Conservation (phyloP, 2,113 vertebrate genomes). For the Odontophorus gujanensis region DNA sequence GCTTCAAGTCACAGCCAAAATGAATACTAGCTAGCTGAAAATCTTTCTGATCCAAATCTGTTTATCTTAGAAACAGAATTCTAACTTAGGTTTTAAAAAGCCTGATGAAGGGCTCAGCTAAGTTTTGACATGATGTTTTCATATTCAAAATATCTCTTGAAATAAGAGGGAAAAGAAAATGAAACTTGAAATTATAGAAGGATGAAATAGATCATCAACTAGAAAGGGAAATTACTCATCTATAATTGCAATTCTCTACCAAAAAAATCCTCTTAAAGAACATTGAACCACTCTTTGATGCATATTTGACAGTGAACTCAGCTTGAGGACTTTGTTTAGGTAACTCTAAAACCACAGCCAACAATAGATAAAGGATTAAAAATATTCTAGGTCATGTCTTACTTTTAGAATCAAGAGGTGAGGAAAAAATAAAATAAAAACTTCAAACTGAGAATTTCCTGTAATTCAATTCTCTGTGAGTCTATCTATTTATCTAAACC, state of each 20-base stretch:
- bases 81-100: constrained; percentile 79
- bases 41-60: constrained; percentile 80
- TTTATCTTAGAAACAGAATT: constrained; percentile 84
- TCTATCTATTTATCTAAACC: constrained; percentile 10
- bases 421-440: constrained; percentile 21
- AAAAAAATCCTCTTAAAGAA: constrained; percentile 65
- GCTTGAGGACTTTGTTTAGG: constrained; percentile 48
- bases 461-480: background rate
- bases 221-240: constrained; percentile 61
- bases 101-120: constrained; percentile 70
- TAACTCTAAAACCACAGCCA: background rate
- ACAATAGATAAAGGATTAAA: background rate
- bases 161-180: constrained; percentile 63
- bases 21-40: constrained; percentile 68
- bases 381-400: background rate
- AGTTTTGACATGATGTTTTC: constrained; percentile 79
- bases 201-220: constrained; percentile 61
- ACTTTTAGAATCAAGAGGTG: background rate
- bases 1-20: constrained; percentile 76
- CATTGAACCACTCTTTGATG: constrained; percentile 17
- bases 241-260: constrained; percentile 54
- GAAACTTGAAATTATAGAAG: constrained; percentile 59
- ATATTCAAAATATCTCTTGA: constrained; percentile 72
- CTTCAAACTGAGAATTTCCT: background rate
- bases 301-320: background rate